Base-by-base conservation (phyloP, 1,140 invertebrate species). In the Aphaenogaster rudis region DNA sequence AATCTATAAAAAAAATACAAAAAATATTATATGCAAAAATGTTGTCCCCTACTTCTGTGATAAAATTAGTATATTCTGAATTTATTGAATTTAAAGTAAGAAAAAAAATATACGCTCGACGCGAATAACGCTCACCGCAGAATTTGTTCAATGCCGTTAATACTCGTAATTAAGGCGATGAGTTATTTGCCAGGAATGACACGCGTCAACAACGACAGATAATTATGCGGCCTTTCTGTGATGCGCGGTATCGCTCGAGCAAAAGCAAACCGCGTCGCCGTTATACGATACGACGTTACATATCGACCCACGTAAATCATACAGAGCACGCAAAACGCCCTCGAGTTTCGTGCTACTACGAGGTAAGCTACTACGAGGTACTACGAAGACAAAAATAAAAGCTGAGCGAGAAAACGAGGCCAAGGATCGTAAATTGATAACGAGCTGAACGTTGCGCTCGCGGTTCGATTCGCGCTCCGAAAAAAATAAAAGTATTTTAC, bases 371-470 rank as follows among this genome's bases (percentile, higher is more conserved):
- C 61, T 74, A 74, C 45, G 11, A 63, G 28, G 17, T 52, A 54
- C 39, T 69, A 45, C 64, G 5, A 57, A 15, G 64, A 67, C 50
- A 59, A 81, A 45, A 81, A 81, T 79, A 52, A 67, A 80, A 67
- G 13, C 11, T 42, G 33, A 67, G 11, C 21, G 21, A 57, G 15
- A 33, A 71, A 81, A 81, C 79, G 66, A 48, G 64, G 50, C 9
- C 79, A 48, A 21, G 52, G 39, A 81, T 81, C 9, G 5, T 81
- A 71, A 81, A 81, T 81, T 57, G 52, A 81, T 81, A 81, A 81
- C 52, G 21, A 71, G n/a, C 0, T 5, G 50, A 45, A 71, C 8
- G 7, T 36, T 42, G 28, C 7, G 13, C 52, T 17, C 21, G 36
- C n/a, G 17, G 9, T 59, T 69, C 8, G 8, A 81, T 81, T 71